Evolutionary conservation across 2,113 vertebrate species (phyloP).

Genomic region (Condylura cristata): DNA sequence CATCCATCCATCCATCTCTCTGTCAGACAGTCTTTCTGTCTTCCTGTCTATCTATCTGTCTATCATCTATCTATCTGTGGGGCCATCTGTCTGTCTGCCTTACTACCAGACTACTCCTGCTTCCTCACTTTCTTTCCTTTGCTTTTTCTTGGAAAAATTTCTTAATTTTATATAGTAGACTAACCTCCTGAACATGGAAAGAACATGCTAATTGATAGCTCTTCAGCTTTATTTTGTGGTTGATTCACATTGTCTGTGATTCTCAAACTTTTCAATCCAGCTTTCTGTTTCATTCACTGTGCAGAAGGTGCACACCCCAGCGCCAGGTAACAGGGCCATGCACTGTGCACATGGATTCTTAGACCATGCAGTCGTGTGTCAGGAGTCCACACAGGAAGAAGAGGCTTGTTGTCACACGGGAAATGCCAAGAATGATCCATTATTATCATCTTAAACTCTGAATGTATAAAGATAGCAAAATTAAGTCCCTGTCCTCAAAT

Average conservation of each 20-base stretch:
- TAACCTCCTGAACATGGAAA: background rate
- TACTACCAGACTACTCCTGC: background rate
- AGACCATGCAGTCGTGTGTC: background rate
- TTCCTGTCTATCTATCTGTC: background rate
- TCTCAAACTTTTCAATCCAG: background rate
- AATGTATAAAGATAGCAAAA: background rate
- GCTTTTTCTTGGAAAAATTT: background rate
- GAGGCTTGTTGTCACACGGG: background rate
- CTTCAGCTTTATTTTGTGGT: background rate
- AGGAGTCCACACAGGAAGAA: background rate
- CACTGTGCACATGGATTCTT: too few relatives aligned
- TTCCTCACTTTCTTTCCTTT: background rate
- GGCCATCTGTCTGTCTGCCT: background rate
- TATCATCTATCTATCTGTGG: background rate
- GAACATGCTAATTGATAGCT: background rate
- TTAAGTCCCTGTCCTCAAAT: background rate
- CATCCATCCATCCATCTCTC: too few relatives aligned
- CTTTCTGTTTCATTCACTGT: background rate
- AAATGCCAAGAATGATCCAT: background rate
- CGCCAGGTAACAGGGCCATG: background rate
- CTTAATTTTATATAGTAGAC: background rate
- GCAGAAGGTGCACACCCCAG: background rate
- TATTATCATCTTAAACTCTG: conserved; percentile 4
- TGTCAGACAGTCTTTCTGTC: too few relatives aligned
- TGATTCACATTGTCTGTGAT: background rate